These are phyloP conservation scores for Sitta carolinensis DNA, from an alignment of 2,797 vertebrate species.

Conservation along the genomic window DNA sequence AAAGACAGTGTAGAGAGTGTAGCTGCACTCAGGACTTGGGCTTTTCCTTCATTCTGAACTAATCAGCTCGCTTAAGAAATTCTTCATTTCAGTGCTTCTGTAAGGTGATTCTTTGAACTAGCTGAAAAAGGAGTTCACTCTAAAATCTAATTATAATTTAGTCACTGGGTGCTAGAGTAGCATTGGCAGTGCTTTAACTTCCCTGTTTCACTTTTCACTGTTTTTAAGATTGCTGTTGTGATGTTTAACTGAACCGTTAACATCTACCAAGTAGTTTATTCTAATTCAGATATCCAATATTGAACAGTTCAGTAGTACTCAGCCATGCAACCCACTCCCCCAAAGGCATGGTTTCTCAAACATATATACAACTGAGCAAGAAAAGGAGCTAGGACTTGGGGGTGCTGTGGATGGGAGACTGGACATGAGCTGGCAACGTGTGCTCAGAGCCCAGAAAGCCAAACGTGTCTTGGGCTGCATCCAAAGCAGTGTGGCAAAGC, in stretches of 20 bases:
- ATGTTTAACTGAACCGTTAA: background rate
- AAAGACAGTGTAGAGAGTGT: background rate
- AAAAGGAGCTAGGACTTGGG: background rate
- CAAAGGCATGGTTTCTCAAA: background rate
- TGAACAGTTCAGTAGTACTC: background rate
- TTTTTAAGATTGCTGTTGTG: background rate
- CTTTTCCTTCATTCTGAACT: slow-evolving; percentile 6
- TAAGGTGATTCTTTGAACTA: background rate
- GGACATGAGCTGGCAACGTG: fast-evolving
- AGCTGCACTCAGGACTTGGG: background rate
- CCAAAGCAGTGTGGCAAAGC: background rate
- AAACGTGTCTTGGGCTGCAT: background rate
- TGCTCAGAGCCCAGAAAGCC: background rate
- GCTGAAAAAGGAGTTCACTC: background rate
- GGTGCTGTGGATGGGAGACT: background rate
- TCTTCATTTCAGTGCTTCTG: background rate
- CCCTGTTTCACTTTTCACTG: background rate
- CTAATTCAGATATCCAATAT: background rate
- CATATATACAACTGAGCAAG: background rate
- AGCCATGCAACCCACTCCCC: background rate
- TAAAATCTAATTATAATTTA: background rate
- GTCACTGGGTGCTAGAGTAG: background rate
- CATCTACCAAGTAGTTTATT: background rate
- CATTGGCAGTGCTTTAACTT: background rate
- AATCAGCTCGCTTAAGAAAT: background rate